These are phyloP conservation scores for Vesta saturnalis DNA, from an alignment of 2,888 invertebrate genomes.

Conservation along the genomic window DNA sequence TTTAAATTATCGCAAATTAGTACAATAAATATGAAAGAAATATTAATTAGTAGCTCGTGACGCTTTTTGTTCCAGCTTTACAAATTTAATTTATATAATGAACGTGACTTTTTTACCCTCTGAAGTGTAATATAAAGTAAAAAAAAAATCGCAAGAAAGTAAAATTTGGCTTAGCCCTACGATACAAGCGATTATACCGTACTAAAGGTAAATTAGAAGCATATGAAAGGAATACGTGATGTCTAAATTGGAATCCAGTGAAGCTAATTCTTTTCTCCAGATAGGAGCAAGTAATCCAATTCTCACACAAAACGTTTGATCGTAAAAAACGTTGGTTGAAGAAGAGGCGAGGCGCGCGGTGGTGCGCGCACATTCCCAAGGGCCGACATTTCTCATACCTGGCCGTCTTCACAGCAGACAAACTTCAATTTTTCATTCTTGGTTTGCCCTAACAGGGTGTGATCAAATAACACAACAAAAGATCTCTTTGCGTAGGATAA, in stretches of 20 bases:
- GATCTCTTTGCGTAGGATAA: constrained; percentile 18
- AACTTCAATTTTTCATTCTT: constrained; percentile 40
- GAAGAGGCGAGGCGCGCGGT: constrained; percentile 30
- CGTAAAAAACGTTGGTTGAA: constrained; percentile 36
- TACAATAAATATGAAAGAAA: neutral
- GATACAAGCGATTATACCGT: neutral
- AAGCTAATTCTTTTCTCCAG: constrained; percentile 35
- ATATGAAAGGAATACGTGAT: constrained; percentile 37
- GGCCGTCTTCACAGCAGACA: constrained; percentile 31
- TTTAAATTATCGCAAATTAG: neutral
- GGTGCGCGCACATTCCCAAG: constrained; percentile 43
- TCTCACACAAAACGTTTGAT: constrained; percentile 40
- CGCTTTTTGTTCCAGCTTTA: neutral
- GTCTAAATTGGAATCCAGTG: constrained; percentile 37
- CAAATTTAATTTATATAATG: neutral
- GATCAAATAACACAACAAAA: constrained; percentile 41
- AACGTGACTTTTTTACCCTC: neutral
- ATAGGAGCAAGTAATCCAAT: constrained; percentile 37
- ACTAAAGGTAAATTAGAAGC: constrained; percentile 31
- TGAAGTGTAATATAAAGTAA: neutral
- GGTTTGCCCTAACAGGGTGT: constrained; percentile 43
- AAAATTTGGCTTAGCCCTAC: neutral
- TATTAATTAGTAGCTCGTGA: neutral
- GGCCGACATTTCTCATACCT: constrained; percentile 44
- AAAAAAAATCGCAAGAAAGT: too few species aligned